Evolutionary conservation across 2,888 invertebrate species (phyloP).

Genomic region (Eurytoma adleriae): DNA sequence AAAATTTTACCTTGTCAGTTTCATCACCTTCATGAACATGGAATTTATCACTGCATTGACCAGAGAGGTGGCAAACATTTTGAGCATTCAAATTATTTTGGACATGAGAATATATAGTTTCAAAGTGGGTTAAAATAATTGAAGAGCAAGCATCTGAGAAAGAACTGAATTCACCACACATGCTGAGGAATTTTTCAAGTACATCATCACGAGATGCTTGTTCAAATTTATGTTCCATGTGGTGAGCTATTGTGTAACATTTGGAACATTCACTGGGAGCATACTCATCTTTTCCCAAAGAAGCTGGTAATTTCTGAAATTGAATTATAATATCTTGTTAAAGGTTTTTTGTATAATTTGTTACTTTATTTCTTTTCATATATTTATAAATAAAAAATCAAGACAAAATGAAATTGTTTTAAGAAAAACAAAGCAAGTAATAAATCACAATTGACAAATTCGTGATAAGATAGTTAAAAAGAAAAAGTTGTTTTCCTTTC

Average conservation of each 20-base stretch:
- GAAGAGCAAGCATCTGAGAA: slow-evolving; percentile 89
- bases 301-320: slow-evolving; percentile 37
- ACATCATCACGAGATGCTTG: slow-evolving; percentile 64
- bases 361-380: not conserved
- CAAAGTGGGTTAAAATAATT: slow-evolving; percentile 85
- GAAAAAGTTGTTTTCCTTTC: slow-evolving; percentile 37
- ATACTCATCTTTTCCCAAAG: slow-evolving; percentile 69
- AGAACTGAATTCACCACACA: slow-evolving; percentile 84
- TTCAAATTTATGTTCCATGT: slow-evolving; percentile 70
- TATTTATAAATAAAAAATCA: slow-evolving; percentile 2
- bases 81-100: slow-evolving; percentile 80
- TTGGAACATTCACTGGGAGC: slow-evolving; percentile 71
- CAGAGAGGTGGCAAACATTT: slow-evolving; percentile 86
- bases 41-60: slow-evolving; percentile 83
- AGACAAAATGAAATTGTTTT: slow-evolving; percentile 8
- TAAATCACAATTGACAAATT: slow-evolving; percentile 37
- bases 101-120: slow-evolving; percentile 82
- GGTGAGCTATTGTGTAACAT: slow-evolving; percentile 69
- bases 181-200: slow-evolving; percentile 70
- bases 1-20: slow-evolving; percentile 75
- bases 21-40: slow-evolving; percentile 79
- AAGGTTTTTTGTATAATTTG: not conserved
- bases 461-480: slow-evolving; percentile 29
- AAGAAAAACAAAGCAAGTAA: slow-evolving; percentile 25
- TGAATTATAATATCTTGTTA: not conserved